Base-by-base conservation (phyloP, 1,140 invertebrate genomes). In the Manduca sexta region DNA sequence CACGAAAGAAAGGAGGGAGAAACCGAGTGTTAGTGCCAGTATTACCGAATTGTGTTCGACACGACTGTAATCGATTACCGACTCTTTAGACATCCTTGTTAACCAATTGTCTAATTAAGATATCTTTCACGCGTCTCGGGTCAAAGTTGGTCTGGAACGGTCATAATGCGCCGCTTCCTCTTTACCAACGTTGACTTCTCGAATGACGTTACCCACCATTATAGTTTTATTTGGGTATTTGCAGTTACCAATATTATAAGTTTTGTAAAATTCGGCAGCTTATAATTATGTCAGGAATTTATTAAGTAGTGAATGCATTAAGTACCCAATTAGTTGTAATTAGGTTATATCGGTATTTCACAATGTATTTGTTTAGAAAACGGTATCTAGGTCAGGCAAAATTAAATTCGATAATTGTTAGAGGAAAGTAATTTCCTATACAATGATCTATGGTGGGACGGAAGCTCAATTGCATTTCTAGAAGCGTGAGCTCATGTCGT, bases 1-100 rank as follows among this genome's bases (percentile, higher is more conserved):
- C 70, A 72, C 1, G 81, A 84, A 49, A 66, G 79, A 49, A 84
- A 84, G 40, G 81, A 84, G 48, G 81, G 81, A 37, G 81, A 84
- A 49, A 84, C 81, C 3, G 81, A 84, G 55, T 84, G 81, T 40
- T 84, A 74, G 61, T 56, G 42, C 30, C 47, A 56, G 52, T 53
- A 71, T 58, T 71, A 57, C 64, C 60, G 45, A 49, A 64, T 29
- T 41, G 40, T 40, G 16, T 40, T 1, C 11, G n/a, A 17, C n/a
- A 7, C 38, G 38, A 40, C 17, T 40, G 34, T 35, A 35, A 13
- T 35, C 34, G 34, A 35, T 13, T 13, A 13, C 10, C 26, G 26
- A 43, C 5, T 14, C 4, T 12, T 11, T 3, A 31, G 1, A 10
- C 4, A n/a, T 77, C 74, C 73, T 52, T 62, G 56, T 46, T 30